Evolutionary conservation across 2,113 vertebrate genomes (phyloP), one percentile per base, ranked within the genome.

Genomic region (Gorsachius goisagi): DNA sequence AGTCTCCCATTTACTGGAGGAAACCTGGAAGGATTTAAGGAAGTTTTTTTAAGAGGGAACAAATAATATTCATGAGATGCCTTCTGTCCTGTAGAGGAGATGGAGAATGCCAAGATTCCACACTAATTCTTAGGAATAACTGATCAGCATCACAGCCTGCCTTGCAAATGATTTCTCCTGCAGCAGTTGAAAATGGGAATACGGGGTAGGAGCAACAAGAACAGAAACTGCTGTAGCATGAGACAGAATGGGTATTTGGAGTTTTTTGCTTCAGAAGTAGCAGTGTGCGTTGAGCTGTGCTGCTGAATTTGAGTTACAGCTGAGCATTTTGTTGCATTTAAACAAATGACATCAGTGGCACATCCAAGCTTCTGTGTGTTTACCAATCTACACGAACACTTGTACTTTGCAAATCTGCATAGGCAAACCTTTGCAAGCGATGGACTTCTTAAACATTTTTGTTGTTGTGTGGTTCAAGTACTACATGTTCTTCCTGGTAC

Each of bases 221-320:
- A 32, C 0, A 9, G 47, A 49, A 82, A 11, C 15, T 81, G 52
- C 47, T 71, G 5, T 2, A 37, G 45, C 41, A 5, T 7, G 26
- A 50, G 59, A 4, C 16, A 47, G 32, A 33, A 35, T 0, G 8
- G 24, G 5, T 8, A 21, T 5, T 27, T 63, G 50, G 59, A 50
- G 39, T 3, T n/a, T 71, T 60, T 55, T 76, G 16, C 45, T 74
- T 37, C 37, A 47, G 55, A 33, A 62, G 15, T 0, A 27, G 55
- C 2, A 22, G 16, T 0, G 0, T 33, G 58, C 2, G 0, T 52
- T 79, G 73, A 45, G 59, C 50, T 50, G n/a, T 33, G 35, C 71
- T 60, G 49, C 79, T 87, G 84, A 35, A 13, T 32, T 33, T 28
- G 59, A 55, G 26, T 39, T 62, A 39, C 12, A 56, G 67, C 32